These are phyloP conservation scores for Leptopilina drosophilae DNA, from an alignment of 2,888 invertebrate genomes.

Conservation along the genomic window DNA sequence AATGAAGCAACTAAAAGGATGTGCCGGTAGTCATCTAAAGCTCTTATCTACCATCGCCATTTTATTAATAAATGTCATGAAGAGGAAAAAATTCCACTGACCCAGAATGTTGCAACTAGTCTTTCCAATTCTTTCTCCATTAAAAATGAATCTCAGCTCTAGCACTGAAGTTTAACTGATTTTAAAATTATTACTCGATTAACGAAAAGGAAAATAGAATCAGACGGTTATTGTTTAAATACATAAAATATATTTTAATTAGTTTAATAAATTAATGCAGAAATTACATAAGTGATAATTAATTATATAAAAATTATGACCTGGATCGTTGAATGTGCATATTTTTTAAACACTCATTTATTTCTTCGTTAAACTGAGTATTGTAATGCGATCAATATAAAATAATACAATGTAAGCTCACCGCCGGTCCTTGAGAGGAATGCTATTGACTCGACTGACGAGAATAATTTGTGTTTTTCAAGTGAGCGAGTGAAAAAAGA, in stretches of 20 bases:
- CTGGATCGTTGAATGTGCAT: too few species aligned
- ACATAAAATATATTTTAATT: too few species aligned
- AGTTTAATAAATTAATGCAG: too few species aligned
- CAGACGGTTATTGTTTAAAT: too few species aligned
- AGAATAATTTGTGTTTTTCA: conserved; percentile 37
- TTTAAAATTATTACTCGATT: too few species aligned
- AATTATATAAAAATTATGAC: too few species aligned
- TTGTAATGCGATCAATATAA: conserved; percentile 15
- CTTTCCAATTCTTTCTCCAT: conserved; percentile 49
- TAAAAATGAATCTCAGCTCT: not conserved
- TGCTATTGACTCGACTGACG: not conserved
- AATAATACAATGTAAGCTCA: not conserved
- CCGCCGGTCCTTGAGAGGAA: not conserved
- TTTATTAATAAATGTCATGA: conserved; percentile 57
- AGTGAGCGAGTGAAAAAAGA: conserved; percentile 27
- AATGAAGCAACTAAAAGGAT: conserved; percentile 67
- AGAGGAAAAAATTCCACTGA: conserved; percentile 45
- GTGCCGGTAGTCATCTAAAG: conserved; percentile 59
- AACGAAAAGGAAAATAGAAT: too few species aligned
- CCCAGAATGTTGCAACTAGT: conserved; percentile 59
- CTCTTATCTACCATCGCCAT: conserved; percentile 59
- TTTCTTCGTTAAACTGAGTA: not conserved
- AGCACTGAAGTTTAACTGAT: conserved; percentile 28
- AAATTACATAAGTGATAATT: too few species aligned
- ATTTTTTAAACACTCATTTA: not conserved